phyloP scores from a whole-genome alignment of 2,113 vertebrate species.

The Copsychus sechellarum region DNA sequence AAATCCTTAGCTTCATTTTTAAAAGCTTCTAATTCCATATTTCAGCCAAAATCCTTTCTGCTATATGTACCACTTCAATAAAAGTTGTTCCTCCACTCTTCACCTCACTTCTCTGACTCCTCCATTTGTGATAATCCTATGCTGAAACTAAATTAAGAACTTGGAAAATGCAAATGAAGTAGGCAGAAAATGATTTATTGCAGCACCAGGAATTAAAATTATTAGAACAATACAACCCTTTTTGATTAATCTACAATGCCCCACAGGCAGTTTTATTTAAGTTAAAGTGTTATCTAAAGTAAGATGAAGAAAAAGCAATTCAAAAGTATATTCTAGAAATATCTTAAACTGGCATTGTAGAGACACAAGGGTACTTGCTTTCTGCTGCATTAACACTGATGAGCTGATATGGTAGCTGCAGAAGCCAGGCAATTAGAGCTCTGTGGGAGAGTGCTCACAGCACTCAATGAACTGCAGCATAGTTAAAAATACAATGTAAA shows the following conservation, averaged over 20 bases:
- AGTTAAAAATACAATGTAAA: neutral
- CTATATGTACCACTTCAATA: neutral
- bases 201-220: constrained; percentile 35
- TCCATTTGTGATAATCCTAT: neutral
- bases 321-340: constrained; percentile 31
- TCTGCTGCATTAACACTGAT: constrained; percentile 44
- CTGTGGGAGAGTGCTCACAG: neutral
- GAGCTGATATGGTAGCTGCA: neutral
- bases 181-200: constrained; percentile 48
- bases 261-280: constrained; percentile 54
- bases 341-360: constrained; percentile 43
- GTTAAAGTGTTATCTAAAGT: constrained; percentile 65
- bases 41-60: constrained; percentile 13
- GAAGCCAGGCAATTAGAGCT: constrained; percentile 34
- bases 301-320: constrained; percentile 53
- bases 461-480: neutral
- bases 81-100: neutral
- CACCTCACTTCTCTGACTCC: neutral
- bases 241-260: constrained; percentile 32
- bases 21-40: constrained; percentile 19
- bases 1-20: constrained; percentile 53
- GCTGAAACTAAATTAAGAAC: constrained; percentile 50
- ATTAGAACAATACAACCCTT: constrained; percentile 3
- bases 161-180: constrained; percentile 39
- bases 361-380: constrained; percentile 21